Conservation (phyloP, 2,888 invertebrate species). For the Apodemia hepburni region DNA sequence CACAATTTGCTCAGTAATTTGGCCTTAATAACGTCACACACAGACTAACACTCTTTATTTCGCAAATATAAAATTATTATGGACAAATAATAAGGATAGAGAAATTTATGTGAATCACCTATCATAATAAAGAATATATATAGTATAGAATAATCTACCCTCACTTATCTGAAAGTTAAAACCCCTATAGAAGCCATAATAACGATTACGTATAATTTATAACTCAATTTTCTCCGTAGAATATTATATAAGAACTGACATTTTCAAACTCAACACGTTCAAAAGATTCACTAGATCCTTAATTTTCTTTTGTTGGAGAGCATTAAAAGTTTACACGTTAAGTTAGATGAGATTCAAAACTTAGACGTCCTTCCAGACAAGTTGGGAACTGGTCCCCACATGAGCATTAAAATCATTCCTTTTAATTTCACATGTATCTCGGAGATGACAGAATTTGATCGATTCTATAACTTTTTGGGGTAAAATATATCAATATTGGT, state of each 20-base stretch:
- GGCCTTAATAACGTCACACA: no score
- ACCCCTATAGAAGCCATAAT: no score
- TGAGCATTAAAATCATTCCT: slow-evolving; percentile 10
- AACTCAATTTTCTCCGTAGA: neutral
- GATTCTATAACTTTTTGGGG: neutral
- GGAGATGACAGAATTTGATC: slow-evolving; percentile 1
- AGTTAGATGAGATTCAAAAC: slow-evolving; percentile 28
- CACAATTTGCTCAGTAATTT: no score
- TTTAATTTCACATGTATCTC: slow-evolving; percentile 9
- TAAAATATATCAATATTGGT: neutral
- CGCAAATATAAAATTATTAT: no score
- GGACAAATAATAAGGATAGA: no score
- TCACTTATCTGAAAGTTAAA: no score
- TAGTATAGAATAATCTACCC: no score
- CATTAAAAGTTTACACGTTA: slow-evolving; percentile 34
- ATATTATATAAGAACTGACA: slow-evolving; percentile 1
- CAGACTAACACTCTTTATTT: no score
- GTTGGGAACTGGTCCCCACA: neutral
- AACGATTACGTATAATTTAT: no score
- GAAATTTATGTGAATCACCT: no score
- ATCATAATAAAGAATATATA: no score
- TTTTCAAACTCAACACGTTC: slow-evolving; percentile 10
- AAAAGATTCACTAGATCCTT: slow-evolving; percentile 20
- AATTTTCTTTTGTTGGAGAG: slow-evolving; percentile 26
- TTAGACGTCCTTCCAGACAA: slow-evolving; percentile 14